Evolutionary conservation across 2,113 vertebrate species (phyloP).

Genomic region (Sceloporus tristichus): DNA sequence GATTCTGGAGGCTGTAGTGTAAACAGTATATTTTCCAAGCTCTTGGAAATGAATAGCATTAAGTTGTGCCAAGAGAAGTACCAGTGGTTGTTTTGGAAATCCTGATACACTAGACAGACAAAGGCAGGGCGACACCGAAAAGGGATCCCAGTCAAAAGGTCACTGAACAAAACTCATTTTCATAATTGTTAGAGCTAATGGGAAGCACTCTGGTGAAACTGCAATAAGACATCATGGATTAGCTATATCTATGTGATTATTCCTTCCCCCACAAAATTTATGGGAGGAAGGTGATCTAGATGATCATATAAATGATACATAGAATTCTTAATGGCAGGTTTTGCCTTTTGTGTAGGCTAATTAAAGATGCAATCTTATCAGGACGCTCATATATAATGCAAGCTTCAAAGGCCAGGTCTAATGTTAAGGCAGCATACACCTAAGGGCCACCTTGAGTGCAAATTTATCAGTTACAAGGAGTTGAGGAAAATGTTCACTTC

Average conservation of each 20-base stretch:
- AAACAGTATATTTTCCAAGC: background rate
- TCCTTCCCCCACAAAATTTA: conserved; percentile 40
- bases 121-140: conserved; percentile 52
- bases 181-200: conserved; percentile 52
- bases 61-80: conserved; percentile 29
- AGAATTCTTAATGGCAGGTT: conserved; percentile 81
- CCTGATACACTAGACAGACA: conserved; percentile 47
- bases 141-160: conserved; percentile 67
- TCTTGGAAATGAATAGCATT: conserved; percentile 13
- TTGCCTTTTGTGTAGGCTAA: conserved; percentile 73
- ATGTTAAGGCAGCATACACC: conserved; percentile 49
- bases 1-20: too few species aligned
- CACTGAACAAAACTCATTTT: conserved; percentile 56
- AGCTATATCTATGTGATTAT: conserved; percentile 30
- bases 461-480: background rate
- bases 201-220: background rate
- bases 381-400: conserved; percentile 81
- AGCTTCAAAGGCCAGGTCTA: conserved; percentile 51
- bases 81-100: conserved; percentile 60
- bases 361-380: conserved; percentile 81
- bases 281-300: conserved; percentile 53
- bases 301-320: conserved; percentile 68
- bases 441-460: background rate
- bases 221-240: conserved; percentile 34
- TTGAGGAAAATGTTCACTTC: background rate